A percentile compares a stretch with the other conserved stretches of the same genome.
phyloP scores from a whole-genome alignment of 2,113 vertebrate species.

The Carettochelys insculpta region DNA sequence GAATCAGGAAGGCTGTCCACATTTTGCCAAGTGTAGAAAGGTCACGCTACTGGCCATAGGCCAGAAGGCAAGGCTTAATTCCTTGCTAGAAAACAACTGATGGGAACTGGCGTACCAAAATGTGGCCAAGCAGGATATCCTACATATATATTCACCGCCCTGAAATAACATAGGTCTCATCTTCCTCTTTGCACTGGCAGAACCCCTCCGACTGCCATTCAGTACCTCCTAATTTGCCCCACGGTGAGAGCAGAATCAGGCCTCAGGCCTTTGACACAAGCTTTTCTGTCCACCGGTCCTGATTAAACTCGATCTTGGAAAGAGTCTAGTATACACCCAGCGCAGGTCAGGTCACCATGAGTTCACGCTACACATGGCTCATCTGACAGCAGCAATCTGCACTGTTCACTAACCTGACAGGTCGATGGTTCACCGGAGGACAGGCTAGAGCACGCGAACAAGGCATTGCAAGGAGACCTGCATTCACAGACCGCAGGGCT shows the following conservation, averaged over 20 bases:
- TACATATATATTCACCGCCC: not conserved
- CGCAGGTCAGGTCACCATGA: not conserved
- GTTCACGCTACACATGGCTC: not conserved
- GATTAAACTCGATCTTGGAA: not conserved
- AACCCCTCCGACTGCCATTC: not conserved
- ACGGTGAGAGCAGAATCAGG: not conserved
- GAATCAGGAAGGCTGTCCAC: not conserved
- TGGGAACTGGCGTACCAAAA: not conserved
- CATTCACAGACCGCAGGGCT: not conserved
- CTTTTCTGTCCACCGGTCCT: not conserved
- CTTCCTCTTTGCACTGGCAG: not conserved
- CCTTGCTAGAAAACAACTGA: not conserved
- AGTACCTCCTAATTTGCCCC: not conserved
- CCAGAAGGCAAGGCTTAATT: not conserved
- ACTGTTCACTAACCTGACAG: not conserved
- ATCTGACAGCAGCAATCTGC: not conserved
- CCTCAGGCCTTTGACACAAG: not conserved
- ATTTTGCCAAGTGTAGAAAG: too few species aligned
- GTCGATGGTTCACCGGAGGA: not conserved
- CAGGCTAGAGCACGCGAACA: not conserved
- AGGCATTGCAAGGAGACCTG: not conserved
- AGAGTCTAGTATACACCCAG: not conserved
- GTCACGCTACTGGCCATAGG: not conserved
- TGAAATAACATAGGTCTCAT: not conserved
- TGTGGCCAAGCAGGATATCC: not conserved